A percentile compares a stretch with the other conserved stretches of the same genome.
Conservation (phyloP, 1,140 invertebrate genomes). For the Cylas formicarius region DNA sequence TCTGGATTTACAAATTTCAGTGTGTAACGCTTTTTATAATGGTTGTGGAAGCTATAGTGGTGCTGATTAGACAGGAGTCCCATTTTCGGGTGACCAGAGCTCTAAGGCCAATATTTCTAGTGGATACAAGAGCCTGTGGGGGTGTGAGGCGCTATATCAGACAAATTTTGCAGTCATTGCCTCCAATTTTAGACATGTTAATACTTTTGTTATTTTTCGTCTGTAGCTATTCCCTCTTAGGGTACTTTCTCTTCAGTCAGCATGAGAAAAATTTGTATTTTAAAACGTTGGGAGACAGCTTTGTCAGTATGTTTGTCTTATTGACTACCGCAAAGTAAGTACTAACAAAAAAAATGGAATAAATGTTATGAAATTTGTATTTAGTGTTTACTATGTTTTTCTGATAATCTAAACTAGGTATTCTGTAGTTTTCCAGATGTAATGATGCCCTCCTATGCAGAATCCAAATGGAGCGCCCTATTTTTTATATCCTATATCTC, state of each 20-base stretch:
- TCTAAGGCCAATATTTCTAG: conserved; percentile 80
- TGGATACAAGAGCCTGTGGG: conserved; percentile 79
- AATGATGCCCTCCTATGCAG: conserved; percentile 86
- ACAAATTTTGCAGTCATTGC: conserved; percentile 75
- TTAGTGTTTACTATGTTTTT: background rate
- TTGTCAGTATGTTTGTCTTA: conserved; percentile 84
- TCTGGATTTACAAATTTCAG: conserved; percentile 46
- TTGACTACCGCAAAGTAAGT: conserved; percentile 88
- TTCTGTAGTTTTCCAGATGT: conserved; percentile 76
- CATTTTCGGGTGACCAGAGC: conserved; percentile 84
- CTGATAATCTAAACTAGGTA: background rate
- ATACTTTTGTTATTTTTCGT: conserved; percentile 80
- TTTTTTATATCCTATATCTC: conserved; percentile 84
- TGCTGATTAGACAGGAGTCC: conserved; percentile 72
- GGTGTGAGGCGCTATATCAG: conserved; percentile 64
- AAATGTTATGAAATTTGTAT: conserved; percentile 8
- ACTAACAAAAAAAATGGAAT: conserved; percentile 6
- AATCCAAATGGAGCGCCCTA: conserved; percentile 71
- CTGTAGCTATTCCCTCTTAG: conserved; percentile 72
- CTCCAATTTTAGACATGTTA: conserved; percentile 85
- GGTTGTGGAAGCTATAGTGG: conserved; percentile 75
- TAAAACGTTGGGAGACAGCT: conserved; percentile 68
- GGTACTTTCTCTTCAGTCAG: conserved; percentile 74
- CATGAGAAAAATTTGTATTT: conserved; percentile 72
- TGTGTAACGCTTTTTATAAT: conserved; percentile 72